phyloP scores from a whole-genome alignment of 2,797 vertebrate genomes.

The Rhincodon typus region DNA sequence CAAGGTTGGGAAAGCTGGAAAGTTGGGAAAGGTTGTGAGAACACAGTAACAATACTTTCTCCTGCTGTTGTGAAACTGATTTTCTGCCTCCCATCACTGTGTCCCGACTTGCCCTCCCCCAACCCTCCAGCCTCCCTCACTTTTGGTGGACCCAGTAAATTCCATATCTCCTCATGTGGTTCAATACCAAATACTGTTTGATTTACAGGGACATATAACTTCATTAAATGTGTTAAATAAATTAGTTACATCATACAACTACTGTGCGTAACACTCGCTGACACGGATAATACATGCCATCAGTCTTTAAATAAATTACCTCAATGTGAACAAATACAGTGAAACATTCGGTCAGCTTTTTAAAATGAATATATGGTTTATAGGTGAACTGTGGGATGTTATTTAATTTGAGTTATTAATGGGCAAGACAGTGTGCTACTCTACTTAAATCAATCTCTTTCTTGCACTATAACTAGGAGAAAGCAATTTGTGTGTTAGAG shows the following conservation, averaged over 20 bases:
- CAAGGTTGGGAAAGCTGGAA: no score
- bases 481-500: not conserved
- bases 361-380: not conserved
- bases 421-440: not conserved
- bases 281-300: not conserved
- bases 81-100: no score
- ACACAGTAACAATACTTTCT: no score
- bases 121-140: no score
- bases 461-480: not conserved
- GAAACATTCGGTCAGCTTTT: not conserved
- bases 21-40: no score
- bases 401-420: not conserved
- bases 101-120: no score
- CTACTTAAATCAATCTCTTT: not conserved
- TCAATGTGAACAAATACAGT: not conserved
- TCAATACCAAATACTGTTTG: not conserved
- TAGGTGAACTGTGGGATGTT: not conserved
- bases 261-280: not conserved
- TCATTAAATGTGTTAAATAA: not conserved
- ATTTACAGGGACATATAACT: not conserved
- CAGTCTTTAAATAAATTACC: not conserved
- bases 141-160: no score
- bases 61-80: no score
- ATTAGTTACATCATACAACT: not conserved
- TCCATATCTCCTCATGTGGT: not conserved